Evolutionary conservation across 2,113 vertebrate species (phyloP).

Genomic region (Baryphthengus martii): DNA sequence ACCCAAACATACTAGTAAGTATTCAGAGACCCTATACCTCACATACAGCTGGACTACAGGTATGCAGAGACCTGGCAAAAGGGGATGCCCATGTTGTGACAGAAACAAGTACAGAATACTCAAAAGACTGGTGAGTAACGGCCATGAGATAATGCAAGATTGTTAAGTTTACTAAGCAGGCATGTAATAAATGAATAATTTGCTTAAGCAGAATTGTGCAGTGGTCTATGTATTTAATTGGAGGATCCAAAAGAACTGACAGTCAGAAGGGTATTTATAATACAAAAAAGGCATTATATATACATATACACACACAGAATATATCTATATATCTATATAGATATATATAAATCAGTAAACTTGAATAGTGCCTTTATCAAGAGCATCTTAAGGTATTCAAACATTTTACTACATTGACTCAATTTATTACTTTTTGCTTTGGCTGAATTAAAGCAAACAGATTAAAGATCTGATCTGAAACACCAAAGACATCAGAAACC

Average conservation of each 20-base stretch:
- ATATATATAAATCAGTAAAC: slow-evolving; percentile 73
- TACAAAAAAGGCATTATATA: slow-evolving; percentile 72
- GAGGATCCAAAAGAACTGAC: slow-evolving; percentile 4
- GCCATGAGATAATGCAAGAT: background rate
- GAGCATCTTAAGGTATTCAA: slow-evolving; percentile 68
- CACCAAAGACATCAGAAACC: slow-evolving; percentile 25
- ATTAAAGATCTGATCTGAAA: slow-evolving; percentile 59
- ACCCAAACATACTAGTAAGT: background rate
- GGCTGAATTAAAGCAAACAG: slow-evolving; percentile 67
- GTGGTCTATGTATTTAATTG: slow-evolving; percentile 31
- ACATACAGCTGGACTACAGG: background rate
- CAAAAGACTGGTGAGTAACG: background rate
- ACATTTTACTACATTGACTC: slow-evolving; percentile 56
- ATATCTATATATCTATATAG: slow-evolving; percentile 2
- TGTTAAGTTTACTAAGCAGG: background rate
- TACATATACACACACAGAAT: slow-evolving; percentile 42
- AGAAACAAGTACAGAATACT: background rate
- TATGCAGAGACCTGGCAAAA: background rate
- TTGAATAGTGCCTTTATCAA: slow-evolving; percentile 68
- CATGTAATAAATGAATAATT: background rate
- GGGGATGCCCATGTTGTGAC: background rate
- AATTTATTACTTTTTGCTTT: slow-evolving; percentile 60
- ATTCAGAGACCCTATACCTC: background rate
- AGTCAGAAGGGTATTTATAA: slow-evolving; percentile 57
- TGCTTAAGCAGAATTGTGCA: background rate